Conservation (phyloP, 2,888 invertebrate genomes). For the Heliconius ethilla region DNA sequence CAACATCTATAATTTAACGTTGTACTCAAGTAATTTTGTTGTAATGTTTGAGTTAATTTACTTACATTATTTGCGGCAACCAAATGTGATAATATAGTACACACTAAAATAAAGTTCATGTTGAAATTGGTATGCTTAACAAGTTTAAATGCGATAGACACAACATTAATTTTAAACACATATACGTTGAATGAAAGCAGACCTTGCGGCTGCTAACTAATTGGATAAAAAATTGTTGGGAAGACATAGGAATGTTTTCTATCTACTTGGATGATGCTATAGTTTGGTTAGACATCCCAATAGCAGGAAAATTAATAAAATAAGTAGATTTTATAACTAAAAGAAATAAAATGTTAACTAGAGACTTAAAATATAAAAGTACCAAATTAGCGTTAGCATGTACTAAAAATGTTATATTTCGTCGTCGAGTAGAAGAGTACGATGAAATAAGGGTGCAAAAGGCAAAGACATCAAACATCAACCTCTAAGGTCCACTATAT, state of each 20-base stretch:
- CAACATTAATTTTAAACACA: not conserved
- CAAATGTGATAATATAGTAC: slow-evolving; percentile 27
- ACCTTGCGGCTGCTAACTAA: slow-evolving; percentile 27
- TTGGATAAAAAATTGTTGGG: slow-evolving; percentile 34
- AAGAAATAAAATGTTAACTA: not conserved
- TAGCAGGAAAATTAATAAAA: not conserved
- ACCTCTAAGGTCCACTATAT: too few relatives aligned
- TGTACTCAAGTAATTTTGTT: not conserved
- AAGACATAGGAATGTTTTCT: slow-evolving; percentile 35
- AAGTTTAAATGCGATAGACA: not conserved
- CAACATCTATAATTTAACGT: not conserved
- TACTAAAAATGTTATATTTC: too few relatives aligned
- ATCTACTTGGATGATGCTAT: not conserved
- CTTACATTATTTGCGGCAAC: slow-evolving; percentile 31
- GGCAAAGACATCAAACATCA: too few relatives aligned
- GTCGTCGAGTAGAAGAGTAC: too few relatives aligned
- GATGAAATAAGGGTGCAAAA: too few relatives aligned
- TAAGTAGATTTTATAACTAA: not conserved
- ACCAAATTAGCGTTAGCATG: not conserved
- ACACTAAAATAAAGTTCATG: slow-evolving; percentile 35
- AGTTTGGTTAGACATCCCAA: slow-evolving; percentile 4
- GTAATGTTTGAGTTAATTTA: not conserved
- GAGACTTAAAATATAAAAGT: not conserved
- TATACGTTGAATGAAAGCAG: slow-evolving; percentile 22
- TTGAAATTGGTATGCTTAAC: slow-evolving; percentile 5